Base-by-base conservation (phyloP, 2,888 invertebrate species). In the Zygogramma bicolorata region DNA sequence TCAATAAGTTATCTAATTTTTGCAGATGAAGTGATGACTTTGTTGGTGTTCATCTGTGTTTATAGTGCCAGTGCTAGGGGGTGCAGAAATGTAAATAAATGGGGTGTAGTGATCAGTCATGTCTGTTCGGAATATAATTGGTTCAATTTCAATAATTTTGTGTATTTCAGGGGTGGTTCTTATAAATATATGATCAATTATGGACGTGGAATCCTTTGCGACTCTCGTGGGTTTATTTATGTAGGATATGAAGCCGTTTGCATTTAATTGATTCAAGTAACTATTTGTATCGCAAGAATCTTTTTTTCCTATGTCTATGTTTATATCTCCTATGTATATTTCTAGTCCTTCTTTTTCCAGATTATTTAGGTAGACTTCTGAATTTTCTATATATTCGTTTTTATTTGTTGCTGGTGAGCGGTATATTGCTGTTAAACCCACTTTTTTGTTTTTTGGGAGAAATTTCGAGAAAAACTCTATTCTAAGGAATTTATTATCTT, bases 101-200 rank as follows among this genome's bases (percentile, higher is more conserved):
- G n/a, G n/a, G n/a, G n/a, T n/a, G n/a, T n/a, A n/a, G n/a, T n/a
- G n/a, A n/a, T n/a, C n/a, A n/a, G n/a, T n/a, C n/a, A n/a, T n/a
- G n/a, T n/a, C n/a, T n/a, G n/a, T 46, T 46, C 13, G n/a, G 46
- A 46, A 46, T 10, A 46, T 10, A 46, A 46, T 46, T 46, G 3
- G 46, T 46, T 46, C n/a, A 18, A 46, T 46, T 46, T 46, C 46
- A 18, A 46, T 46, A 46, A 46, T 46, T 46, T 46, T 46, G 46
- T 46, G 18, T 46, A 46, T 46, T 6, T 46, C 46, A 46, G 10
- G 46, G 18, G 46, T 46, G 3, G 46, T 46, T 46, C 46, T 46
- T 10, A 46, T 3, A 46, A n/a, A 46, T 10, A 46, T 46, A 46
- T 46, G 46, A 46, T 46, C 46, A 5, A n/a, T 46, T 18, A 46